Evolutionary conservation across 2,888 invertebrate genomes (phyloP), one percentile per base, ranked within the genome.

Genomic region (Trissoscelio sp.): DNA sequence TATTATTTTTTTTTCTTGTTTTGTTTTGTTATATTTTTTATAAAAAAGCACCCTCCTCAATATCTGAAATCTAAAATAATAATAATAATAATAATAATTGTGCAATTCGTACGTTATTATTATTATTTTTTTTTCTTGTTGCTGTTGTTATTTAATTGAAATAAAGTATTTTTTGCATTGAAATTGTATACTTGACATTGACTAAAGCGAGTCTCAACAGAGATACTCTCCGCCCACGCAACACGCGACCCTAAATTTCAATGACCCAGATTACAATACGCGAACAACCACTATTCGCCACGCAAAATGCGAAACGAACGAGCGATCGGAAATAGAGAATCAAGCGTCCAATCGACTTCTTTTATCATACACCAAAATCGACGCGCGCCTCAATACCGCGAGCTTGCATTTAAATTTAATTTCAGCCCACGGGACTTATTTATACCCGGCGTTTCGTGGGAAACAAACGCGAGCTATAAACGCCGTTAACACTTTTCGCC

Each of bases 151-250:
- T n/a, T n/a, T n/a, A n/a, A n/a, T n/a, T n/a, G n/a, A n/a, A n/a
- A n/a, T n/a, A n/a, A n/a, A n/a, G 37, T 6, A 2, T 48, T 60
- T 69, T 69, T 57, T 44, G 9, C 42, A 16, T 12, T 3, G n/a
- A 57, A 53, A 75, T 67, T 16, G 66, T 79, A 79, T 64, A 74
- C 79, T 80, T 80, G 79, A 80, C 74, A 80, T 69, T 80, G 79
- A 62, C 62, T 72, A 66, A 57, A 55, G 39, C 46, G 51, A 74
- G 51, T 44, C 51, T 55, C 53, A 16, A 12, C 34, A 44, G 39
- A 74, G 37, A 60, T 60, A 69, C 28, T 57, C 73, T 24, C 55
- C 37, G 37, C 79, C 64, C 64, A 80, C 79, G 79, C 74, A 80
- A 69, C 57, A 60, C 51, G 55, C 73, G 74, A 69, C 64, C 75